A percentile compares a stretch with the other conserved stretches of the same genome.
Evolutionary conservation across 1,140 invertebrate genomes (phyloP).

Genomic region (Drosophila burlai): DNA sequence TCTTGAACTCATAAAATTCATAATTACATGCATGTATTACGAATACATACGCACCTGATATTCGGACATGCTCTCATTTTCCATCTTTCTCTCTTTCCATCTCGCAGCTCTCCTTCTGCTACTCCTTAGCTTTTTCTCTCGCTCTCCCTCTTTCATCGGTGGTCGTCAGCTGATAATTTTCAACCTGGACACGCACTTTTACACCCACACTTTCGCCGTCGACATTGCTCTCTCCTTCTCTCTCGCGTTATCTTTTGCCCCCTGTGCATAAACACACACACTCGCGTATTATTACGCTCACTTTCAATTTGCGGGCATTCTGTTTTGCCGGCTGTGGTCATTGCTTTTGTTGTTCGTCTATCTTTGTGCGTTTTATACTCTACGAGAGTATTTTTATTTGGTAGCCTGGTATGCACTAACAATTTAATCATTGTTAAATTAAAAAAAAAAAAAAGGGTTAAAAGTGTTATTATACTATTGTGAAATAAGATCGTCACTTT

Average conservation of each 20-base stretch:
- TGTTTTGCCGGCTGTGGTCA: slow-evolving; percentile 50
- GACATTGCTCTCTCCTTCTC: neutral
- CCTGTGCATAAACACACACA: slow-evolving; percentile 8
- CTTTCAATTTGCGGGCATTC: slow-evolving; percentile 55
- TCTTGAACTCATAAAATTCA: slow-evolving; percentile 8
- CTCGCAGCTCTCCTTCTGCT: slow-evolving; percentile 8
- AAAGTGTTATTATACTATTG: too few species aligned
- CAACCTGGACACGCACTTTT: slow-evolving; percentile 46
- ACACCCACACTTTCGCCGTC: slow-evolving; percentile 37
- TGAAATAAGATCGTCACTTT: too few species aligned
- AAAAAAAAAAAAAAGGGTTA: neutral
- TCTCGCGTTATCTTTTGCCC: slow-evolving; percentile 8
- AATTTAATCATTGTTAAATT: neutral
- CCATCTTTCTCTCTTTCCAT: neutral
- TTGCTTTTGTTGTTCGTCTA: slow-evolving; percentile 47
- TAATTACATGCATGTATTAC: slow-evolving; percentile 10
- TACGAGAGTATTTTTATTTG: too few species aligned
- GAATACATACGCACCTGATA: slow-evolving; percentile 15
- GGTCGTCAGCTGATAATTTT: slow-evolving; percentile 25
- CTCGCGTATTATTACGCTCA: slow-evolving; percentile 41
- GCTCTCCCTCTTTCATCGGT: neutral
- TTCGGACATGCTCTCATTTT: neutral
- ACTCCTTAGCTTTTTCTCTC: neutral
- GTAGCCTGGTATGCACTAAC: neutral
- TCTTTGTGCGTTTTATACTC: slow-evolving; percentile 19